Base-by-base conservation (phyloP, 2,888 invertebrate species). In the Leucania comma region DNA sequence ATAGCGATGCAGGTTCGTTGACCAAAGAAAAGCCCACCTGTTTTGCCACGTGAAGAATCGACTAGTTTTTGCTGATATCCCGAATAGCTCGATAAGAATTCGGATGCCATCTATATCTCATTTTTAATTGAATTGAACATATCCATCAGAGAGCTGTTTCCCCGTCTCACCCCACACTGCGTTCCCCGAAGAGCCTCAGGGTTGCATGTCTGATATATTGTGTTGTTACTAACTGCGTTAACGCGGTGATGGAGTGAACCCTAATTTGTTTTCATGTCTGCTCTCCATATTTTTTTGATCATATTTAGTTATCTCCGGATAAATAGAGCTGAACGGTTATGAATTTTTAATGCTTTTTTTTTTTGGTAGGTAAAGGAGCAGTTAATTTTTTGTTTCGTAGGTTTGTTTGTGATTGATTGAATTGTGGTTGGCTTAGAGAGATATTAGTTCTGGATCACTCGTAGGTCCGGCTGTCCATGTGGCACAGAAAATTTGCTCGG, bases 241-340 rank as follows among this genome's bases (percentile, higher is more conserved):
- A 62, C 73, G 71, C 73, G 75, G 81, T 82, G 84, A 83, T 84
- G 78, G 82, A 83, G 84, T 73, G 75, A 84, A 70, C 63, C 63
- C 68, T 74, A 69, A 84, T 78, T 78, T 83, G 82, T 80, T 84
- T 78, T 64, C 35, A 29, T 69, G 71, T 61, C 35, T 68, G 58
- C 53, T 61, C 32, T 68, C 46, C 35, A 24, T 53, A 53, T 29
- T 57, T 48, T 78, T 78, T 74, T 78, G 68, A 81, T 83, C 68
- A 81, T 75, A 81, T 82, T 78, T 78, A 68, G 66, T 68, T 67
- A 67, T 75, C 67, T 60, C 32, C 32, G 61, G 68, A 53, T 62
- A 74, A 75, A 78, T 68, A 54, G 72, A 80, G 74, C 61, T 62
- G 71, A 72, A 68, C 50, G 53, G 63, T 59, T 79, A 82, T 80